Base-by-base conservation (phyloP, 1,140 invertebrate genomes). In the Drosophila kepulauana region DNA sequence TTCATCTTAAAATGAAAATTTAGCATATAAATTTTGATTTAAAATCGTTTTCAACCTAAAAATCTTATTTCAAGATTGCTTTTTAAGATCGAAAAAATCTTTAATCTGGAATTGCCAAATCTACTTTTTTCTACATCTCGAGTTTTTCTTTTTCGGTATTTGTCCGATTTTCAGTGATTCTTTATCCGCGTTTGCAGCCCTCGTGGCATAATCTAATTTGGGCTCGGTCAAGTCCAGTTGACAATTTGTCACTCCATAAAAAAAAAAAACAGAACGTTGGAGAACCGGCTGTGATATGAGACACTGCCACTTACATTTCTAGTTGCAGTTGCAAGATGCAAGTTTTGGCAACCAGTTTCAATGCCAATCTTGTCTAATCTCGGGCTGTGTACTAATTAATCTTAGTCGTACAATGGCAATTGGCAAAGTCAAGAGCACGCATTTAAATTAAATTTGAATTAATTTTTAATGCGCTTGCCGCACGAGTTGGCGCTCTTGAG, bases 141-240 rank as follows among this genome's bases (percentile, higher is more conserved):
- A 20, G 1, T 20, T 20, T 20, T 20, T 20, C 20, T 20, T 20
- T 25, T 25, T 25, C 0, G 3, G 20, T 25, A 25, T 25, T 25
- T 25, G 3, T 25, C 0, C 3, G 20, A 25, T 25, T 25, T 25
- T 25, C 20, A 25, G 20, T 25, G 20, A 7, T 33, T 0, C 33
- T 33, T 7, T 33, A 33, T 33, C 6, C 2, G 33, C 33, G 33
- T 33, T 7, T 5, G 30, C 30, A 33, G 30, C 30, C 30, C 30
- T 33, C 30, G 30, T 33, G 10, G 8, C 35, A 8, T 81, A 69
- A 86, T 86, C 75, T 82, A 82, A 86, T 86, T 86, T 80, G 75
- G 56, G 71, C 61, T 59, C 69, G 45, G 74, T 43, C 62, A 58
- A 75, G 11, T 41, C 8, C 11, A 78, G 57, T 33, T 33, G 20